phyloP scores from a whole-genome alignment of 1,140 invertebrate species.

The Zaprionus davidi region DNA sequence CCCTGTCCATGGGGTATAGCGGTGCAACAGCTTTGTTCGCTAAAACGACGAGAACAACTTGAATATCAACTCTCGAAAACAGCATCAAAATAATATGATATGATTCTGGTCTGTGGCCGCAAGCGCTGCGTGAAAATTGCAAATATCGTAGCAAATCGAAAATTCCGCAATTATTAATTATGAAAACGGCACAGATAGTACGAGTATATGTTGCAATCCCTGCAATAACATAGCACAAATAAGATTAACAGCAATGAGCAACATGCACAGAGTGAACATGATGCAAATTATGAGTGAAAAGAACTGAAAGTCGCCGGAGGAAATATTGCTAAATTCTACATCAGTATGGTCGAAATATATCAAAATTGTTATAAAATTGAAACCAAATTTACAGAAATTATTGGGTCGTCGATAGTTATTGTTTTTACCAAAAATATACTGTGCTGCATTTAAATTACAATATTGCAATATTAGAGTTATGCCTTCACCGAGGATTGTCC shows the following conservation, averaged over 20 bases:
- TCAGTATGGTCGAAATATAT: not conserved
- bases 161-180: constrained; percentile 69
- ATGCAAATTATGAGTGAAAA: not conserved
- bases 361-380: too few species aligned
- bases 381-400: too few species aligned
- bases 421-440: too few species aligned
- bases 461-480: not conserved
- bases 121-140: constrained; percentile 63
- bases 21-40: not conserved
- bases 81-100: constrained; percentile 9
- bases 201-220: constrained; percentile 26
- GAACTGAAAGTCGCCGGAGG: not conserved
- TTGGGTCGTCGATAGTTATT: too few species aligned
- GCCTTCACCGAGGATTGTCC: not conserved
- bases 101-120: constrained; percentile 26
- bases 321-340: not conserved
- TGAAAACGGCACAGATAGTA: constrained; percentile 57
- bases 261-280: not conserved
- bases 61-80: not conserved
- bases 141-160: constrained; percentile 66
- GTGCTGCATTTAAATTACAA: too few species aligned
- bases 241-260: not conserved
- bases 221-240: not conserved
- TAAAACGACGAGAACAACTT: not conserved
- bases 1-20: not conserved